These are phyloP conservation scores for Poecile montanus DNA, from an alignment of 2,797 vertebrate species.

Conservation along the genomic window DNA sequence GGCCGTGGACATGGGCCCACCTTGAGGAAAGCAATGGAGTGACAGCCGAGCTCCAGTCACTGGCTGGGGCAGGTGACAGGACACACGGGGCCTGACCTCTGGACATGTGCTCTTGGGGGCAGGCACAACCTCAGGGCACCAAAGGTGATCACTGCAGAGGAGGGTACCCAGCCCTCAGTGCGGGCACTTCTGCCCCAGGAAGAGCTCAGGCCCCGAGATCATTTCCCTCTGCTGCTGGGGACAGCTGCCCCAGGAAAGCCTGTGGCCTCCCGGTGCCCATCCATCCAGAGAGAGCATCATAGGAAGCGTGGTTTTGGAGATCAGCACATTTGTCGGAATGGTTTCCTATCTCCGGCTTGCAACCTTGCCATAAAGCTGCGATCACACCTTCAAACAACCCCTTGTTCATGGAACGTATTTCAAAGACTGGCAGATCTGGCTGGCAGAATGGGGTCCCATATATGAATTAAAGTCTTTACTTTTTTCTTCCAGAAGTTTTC, in stretches of 20 bases:
- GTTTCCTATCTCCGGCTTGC: not conserved
- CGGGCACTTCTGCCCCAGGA: rapidly evolving
- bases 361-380: slow-evolving; percentile 6
- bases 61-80: rapidly evolving
- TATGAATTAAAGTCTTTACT: slow-evolving; percentile 65
- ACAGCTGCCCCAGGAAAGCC: rapidly evolving
- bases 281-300: not conserved
- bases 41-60: not conserved
- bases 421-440: slow-evolving; percentile 56
- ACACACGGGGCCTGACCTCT: rapidly evolving
- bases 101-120: not conserved
- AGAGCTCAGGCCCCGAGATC: rapidly evolving
- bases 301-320: not conserved
- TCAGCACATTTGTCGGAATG: not conserved
- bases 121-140: not conserved
- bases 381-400: slow-evolving; percentile 47
- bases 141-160: not conserved
- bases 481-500: slow-evolving; percentile 68
- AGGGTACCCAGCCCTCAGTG: rapidly evolving
- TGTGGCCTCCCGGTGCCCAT: not conserved
- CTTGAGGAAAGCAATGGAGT: not conserved
- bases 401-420: slow-evolving; percentile 55
- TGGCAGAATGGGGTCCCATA: slow-evolving; percentile 71
- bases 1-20: rapidly evolving
- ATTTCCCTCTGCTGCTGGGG: not conserved